Evolutionary conservation across 2,888 invertebrate species (phyloP), one percentile per base, ranked within the genome.

Genomic region (Rhogogaster chlorosoma): DNA sequence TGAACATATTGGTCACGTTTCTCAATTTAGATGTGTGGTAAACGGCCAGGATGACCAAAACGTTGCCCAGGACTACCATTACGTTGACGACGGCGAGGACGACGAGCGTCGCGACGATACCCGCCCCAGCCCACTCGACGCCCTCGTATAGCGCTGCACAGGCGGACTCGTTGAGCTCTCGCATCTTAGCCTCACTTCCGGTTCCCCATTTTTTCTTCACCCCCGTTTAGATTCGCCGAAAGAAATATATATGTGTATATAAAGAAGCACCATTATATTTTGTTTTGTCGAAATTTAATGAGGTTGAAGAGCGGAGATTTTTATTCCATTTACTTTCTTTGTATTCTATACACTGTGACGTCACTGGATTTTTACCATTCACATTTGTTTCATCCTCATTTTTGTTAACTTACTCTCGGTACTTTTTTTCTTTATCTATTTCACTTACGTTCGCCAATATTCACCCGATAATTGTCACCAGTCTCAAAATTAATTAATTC

Each of bases 1-100:
- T 99, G 95, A 99, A 99, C 92, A 98, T 96, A 94, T 99, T 99
- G 87, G 99, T 99, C 89, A 99, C 99, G 88, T 98, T 98, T 88
- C 99, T 96, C 88, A 99, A 95, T 94, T 99, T 99, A 87, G 97
- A 97, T 15, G 97, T 97, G 93, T 97, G 97, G 93, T 97, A 97
- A 85, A 99, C 99, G 85, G 99, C 98, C 83, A 97, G 96, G 91
- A 99, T 98, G 89, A 99, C 99, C 88, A 99, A 95, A 92, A 97
- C 97, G 95, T 99, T 99, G 84, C 97, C 99, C 85, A 97, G 96
- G 88, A 99, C 97, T 88, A 99, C 98, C 93, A 98, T 96, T 82
- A 98, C 96, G 94, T 98, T 97, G 92, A 99, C 97, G 89, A 97
- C 95, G 87, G 96, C 96, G 88, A 98, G 95, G 89, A 98, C 95